Evolutionary conservation across 2,888 invertebrate species (phyloP).

Genomic region (Parascotia fuliginaria): DNA sequence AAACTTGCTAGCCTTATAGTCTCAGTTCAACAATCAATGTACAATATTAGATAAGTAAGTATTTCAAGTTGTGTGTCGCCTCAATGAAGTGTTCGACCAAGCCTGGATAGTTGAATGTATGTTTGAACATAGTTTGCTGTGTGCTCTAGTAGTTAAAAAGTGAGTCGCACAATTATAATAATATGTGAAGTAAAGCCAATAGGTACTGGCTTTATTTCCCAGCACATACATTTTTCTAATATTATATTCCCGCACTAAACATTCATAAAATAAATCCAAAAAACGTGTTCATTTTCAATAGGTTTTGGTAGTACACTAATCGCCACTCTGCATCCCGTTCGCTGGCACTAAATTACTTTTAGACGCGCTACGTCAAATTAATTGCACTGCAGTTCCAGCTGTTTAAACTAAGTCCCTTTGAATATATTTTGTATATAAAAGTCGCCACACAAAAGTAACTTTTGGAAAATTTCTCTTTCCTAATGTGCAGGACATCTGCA

Average conservation of each 20-base stretch:
- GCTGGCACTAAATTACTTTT: conserved; percentile 35
- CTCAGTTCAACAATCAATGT: background rate
- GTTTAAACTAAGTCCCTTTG: conserved; percentile 24
- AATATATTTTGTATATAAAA: conserved; percentile 28
- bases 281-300: conserved; percentile 28
- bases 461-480: conserved; percentile 13
- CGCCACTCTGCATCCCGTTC: conserved; percentile 28
- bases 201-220: too few relatives aligned
- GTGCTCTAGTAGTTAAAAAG: too few relatives aligned
- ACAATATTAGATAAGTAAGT: background rate
- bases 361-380: conserved; percentile 41
- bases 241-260: too few relatives aligned
- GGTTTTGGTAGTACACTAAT: conserved; percentile 19
- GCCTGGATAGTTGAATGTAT: background rate
- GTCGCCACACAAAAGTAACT: conserved; percentile 21
- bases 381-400: conserved; percentile 49
- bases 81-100: background rate
- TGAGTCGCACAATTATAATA: too few relatives aligned
- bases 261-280: too few relatives aligned
- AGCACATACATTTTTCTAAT: too few relatives aligned
- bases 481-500: conserved; percentile 45
- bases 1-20: too few relatives aligned
- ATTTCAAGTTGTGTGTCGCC: background rate
- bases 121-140: too few relatives aligned
- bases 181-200: too few relatives aligned